Percentiles rank a stretch among this genome's conserved stretches.
Conservation (phyloP, 92 coral and sea anemone species). For the Nematostella vectensis region DNA sequence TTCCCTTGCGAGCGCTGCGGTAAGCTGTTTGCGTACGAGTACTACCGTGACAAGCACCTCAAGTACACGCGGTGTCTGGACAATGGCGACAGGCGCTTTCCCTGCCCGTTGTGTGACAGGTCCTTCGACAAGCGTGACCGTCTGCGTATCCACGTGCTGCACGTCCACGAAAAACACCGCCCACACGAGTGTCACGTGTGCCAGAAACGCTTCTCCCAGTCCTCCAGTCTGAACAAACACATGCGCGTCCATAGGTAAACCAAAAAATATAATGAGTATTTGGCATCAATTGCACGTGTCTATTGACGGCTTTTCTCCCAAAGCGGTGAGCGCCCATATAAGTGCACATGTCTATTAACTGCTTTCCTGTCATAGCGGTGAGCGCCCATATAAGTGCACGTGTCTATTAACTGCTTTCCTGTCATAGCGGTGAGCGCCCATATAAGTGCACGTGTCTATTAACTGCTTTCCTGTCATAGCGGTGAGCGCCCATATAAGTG, state of each 20-base stretch:
- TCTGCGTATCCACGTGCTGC: slow-evolving; percentile 66
- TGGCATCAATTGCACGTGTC: no score
- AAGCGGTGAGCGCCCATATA: no score
- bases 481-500: no score
- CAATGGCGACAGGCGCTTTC: slow-evolving; percentile 64
- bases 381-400: no score
- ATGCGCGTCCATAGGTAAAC: slow-evolving; percentile 41
- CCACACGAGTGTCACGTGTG: slow-evolving; percentile 67
- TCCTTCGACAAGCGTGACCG: slow-evolving; percentile 82
- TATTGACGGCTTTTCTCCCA: no score
- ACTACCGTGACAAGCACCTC: slow-evolving; percentile 66
- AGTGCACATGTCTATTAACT: no score
- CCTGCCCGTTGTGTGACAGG: slow-evolving; percentile 63
- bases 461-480: no score
- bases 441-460: no score
- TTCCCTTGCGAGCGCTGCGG: slow-evolving; percentile 67
- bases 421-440: no score
- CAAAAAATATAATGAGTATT: no score
- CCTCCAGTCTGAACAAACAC: slow-evolving; percentile 77
- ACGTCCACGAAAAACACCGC: slow-evolving; percentile 73
- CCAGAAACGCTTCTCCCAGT: slow-evolving; percentile 64
- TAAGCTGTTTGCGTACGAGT: slow-evolving; percentile 60
- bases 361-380: no score
- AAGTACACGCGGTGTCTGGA: slow-evolving; percentile 71
- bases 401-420: no score